phyloP scores from a whole-genome alignment of 2,888 invertebrate species.

The Arrhopalites spinosus region DNA sequence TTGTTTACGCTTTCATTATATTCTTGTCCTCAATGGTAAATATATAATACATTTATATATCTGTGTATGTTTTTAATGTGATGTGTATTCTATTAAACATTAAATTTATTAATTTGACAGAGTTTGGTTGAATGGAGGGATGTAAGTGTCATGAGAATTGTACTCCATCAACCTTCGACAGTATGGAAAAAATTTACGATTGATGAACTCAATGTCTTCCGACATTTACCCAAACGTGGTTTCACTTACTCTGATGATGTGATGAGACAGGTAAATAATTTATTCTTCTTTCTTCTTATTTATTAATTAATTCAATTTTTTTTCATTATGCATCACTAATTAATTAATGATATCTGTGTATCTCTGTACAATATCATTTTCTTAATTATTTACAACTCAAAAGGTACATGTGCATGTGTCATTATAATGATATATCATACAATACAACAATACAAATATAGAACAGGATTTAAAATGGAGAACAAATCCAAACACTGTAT shows the following conservation, averaged over 20 bases:
- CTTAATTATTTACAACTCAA: too few relatives aligned
- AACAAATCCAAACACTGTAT: too few relatives aligned
- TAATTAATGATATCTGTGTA: too few relatives aligned
- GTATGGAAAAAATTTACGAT: slow-evolving; percentile 59
- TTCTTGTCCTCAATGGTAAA: not conserved
- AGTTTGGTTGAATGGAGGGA: slow-evolving; percentile 58
- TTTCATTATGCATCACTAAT: too few relatives aligned
- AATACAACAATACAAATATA: too few relatives aligned
- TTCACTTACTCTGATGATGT: slow-evolving; percentile 48
- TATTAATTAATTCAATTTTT: not conserved
- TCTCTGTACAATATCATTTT: too few relatives aligned
- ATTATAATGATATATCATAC: too few relatives aligned
- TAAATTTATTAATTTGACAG: too few relatives aligned
- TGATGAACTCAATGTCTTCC: slow-evolving; percentile 58
- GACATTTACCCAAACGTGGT: slow-evolving; percentile 52
- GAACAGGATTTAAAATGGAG: too few relatives aligned
- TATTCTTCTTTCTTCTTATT: not conserved
- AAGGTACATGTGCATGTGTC: too few relatives aligned
- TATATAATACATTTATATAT: not conserved
- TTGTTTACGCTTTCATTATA: not conserved
- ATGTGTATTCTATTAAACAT: too few relatives aligned
- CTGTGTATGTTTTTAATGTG: not conserved
- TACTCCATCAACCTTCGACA: slow-evolving; percentile 60
- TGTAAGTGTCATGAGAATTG: slow-evolving; percentile 58
- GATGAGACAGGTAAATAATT: slow-evolving; percentile 42